A percentile compares a stretch with the other conserved stretches of the same genome.
Evolutionary conservation across 53 echinoderm and acorn worm species (phyloP).

Genomic region (Stichopus horrens): DNA sequence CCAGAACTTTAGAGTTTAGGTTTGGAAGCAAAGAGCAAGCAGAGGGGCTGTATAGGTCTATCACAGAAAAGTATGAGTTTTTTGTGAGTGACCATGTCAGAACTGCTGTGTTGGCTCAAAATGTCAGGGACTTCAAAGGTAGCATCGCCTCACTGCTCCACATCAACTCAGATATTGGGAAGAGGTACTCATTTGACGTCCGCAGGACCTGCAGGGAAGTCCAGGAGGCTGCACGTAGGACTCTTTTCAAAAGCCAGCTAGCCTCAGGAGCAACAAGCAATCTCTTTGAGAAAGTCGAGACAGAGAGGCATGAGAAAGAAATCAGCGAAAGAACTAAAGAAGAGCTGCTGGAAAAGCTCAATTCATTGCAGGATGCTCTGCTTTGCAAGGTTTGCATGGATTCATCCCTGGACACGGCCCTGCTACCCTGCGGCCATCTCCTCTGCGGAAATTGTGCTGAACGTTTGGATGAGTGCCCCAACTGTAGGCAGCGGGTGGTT

Average conservation of each 20-base stretch:
- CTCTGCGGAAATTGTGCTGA: conserved; percentile 72
- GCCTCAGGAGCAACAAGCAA: conserved; percentile 18
- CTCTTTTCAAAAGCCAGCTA: conserved; percentile 57
- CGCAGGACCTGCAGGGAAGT: conserved; percentile 86
- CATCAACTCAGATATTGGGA: conserved; percentile 82
- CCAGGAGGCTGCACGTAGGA: conserved; percentile 79
- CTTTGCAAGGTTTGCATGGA: conserved; percentile 92
- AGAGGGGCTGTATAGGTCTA: conserved; percentile 83
- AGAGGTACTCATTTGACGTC: conserved; percentile 92
- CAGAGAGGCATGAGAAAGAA: not conserved
- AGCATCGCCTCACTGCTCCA: conserved; percentile 88
- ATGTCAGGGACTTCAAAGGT: conserved; percentile 82
- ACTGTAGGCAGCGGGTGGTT: conserved; percentile 65
- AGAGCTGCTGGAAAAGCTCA: conserved; percentile 58
- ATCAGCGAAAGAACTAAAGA: conserved; percentile 28
- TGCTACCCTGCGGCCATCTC: conserved; percentile 89
- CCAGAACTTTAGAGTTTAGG: conserved; percentile 64
- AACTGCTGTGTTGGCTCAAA: conserved; percentile 74
- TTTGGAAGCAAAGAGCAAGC: conserved; percentile 76
- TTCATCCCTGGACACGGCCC: conserved; percentile 70
- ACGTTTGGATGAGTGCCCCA: conserved; percentile 69
- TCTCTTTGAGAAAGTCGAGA: conserved; percentile 9
- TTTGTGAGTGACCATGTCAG: conserved; percentile 90
- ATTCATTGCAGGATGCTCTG: conserved; percentile 63
- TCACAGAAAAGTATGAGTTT: conserved; percentile 93